These are phyloP conservation scores for Aptenodytes patagonicus DNA, from an alignment of 2,113 vertebrate species.

Conservation along the genomic window DNA sequence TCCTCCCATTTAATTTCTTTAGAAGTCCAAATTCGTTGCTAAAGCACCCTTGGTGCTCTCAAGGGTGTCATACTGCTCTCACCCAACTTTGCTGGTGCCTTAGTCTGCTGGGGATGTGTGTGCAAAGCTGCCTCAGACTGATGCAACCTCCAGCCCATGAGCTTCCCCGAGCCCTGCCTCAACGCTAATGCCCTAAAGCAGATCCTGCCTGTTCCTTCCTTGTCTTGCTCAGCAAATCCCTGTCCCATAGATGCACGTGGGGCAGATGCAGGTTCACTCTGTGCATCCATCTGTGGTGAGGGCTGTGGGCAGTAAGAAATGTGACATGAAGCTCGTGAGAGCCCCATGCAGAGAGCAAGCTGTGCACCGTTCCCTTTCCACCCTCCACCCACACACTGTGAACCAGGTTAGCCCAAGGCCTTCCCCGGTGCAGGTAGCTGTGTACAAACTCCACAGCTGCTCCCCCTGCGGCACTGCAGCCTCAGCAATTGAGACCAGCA, in stretches of 20 bases:
- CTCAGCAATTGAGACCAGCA: neutral
- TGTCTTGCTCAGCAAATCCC: neutral
- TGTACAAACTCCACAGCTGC: neutral
- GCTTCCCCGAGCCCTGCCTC: neutral
- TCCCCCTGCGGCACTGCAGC: neutral
- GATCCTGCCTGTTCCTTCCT: neutral
- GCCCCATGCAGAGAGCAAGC: accelerated
- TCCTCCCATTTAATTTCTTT: neutral
- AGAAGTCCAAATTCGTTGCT: neutral
- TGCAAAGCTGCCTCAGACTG: neutral
- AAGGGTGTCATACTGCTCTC: neutral
- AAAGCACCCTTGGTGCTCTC: neutral
- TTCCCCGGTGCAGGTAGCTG: neutral
- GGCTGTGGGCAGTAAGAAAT: neutral
- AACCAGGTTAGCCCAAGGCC: neutral
- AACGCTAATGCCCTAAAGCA: neutral
- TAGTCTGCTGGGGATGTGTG: neutral
- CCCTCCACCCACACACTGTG: accelerated
- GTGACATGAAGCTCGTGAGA: neutral
- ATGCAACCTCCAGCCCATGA: neutral
- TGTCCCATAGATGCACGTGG: neutral
- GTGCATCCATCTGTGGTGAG: neutral
- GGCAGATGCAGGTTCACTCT: neutral
- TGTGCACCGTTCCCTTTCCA: neutral
- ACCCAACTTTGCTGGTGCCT: neutral